Base-by-base conservation (phyloP, 2,113 vertebrate genomes). In the Dryoscopus gambensis region DNA sequence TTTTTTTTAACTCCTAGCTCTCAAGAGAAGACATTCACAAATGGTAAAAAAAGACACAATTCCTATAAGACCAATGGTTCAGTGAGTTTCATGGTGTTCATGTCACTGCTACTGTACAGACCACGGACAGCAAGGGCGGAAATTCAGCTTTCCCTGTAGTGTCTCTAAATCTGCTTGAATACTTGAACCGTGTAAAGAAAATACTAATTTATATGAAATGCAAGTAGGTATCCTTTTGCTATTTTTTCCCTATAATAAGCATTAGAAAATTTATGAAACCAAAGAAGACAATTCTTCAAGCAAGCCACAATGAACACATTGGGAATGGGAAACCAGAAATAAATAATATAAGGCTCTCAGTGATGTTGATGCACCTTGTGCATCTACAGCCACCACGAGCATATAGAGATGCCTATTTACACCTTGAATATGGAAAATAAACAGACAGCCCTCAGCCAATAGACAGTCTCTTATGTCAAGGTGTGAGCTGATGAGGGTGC, bases 321-420 rank as follows among this genome's bases (percentile, higher is more conserved):
- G 14, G 73, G 84, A 95, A 97, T 86, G 89, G 80, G 81, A 96
- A 96, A 69, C 40, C 93, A 89, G 75, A 96, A 95, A 89, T 81
- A 57, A 96, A 62, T 89, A 91, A 81, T 77, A 42, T 67, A 89
- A 92, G 53, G 25, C 23, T 56, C 25, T 55, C 42, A 80, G 42
- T 23, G 67, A 33, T 55, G 64, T 27, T 70, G 74, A 67, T 21
- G 3, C 13, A 59, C 57, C 31, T 40, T 71, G 35, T 50, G 15
- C 22, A 31, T 6, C 12, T 67, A 40, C 30, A 71, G 47, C 5
- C 39, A 37, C 25, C 2, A 2, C 3, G 7, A 50, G 7, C 28
- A 19, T 4, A 12, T 42, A 18, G 64, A 40, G 10, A 27, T 37
- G 16, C 5, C 7, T 67, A 9, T 82, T 84, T 59, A 55, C 33